Evolutionary conservation across 2,797 vertebrate species (phyloP).

Genomic region (Poeciliopsis turneri): DNA sequence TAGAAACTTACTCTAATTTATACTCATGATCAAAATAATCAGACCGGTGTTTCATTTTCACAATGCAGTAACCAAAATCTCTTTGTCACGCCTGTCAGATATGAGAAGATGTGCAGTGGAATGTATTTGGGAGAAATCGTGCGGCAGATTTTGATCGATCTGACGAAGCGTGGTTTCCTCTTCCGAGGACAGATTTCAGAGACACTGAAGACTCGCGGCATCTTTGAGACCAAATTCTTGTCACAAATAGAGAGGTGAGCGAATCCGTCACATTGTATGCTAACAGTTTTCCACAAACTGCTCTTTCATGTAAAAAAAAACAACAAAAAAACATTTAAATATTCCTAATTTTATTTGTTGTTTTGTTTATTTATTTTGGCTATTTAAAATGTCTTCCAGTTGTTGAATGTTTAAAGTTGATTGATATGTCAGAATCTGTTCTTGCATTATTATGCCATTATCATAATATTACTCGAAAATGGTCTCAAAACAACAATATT

Average conservation of each 20-base stretch:
- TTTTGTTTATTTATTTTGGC: too few species aligned
- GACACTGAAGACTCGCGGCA: conserved; percentile 93
- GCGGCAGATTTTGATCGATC: conserved; percentile 94
- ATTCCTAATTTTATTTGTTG: too few species aligned
- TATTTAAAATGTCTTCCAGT: too few species aligned
- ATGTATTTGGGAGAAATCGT: conserved; percentile 99
- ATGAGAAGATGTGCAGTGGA: conserved; percentile 99
- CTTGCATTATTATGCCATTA: too few species aligned
- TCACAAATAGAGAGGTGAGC: conserved; percentile 97
- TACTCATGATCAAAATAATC: background rate
- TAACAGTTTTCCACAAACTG: background rate
- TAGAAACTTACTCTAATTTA: background rate
- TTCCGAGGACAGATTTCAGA: conserved; percentile 98
- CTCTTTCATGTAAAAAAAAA: background rate
- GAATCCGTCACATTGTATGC: background rate
- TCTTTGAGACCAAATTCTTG: conserved; percentile 99
- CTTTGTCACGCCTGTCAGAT: conserved; percentile 73
- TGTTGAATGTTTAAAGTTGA: too few species aligned
- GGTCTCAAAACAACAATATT: too few species aligned
- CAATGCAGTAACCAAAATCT: background rate
- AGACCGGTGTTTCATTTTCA: background rate
- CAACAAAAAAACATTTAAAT: background rate
- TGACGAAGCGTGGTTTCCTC: conserved; percentile 95
- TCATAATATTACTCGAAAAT: too few species aligned
- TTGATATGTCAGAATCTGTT: too few species aligned